phyloP scores from a whole-genome alignment of 1,140 invertebrate species.

The Drosophila nikananu region DNA sequence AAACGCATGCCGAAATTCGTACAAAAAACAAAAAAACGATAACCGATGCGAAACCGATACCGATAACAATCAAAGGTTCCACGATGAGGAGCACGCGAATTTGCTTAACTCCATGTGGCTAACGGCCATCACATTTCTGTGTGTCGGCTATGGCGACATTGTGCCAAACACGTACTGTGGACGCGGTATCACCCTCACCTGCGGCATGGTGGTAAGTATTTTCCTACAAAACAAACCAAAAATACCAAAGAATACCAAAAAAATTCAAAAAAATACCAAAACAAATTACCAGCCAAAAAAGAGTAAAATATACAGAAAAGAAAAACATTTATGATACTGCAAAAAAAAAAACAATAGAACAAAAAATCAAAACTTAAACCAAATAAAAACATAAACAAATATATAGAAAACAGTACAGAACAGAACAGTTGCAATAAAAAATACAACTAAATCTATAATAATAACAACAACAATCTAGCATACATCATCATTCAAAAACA shows the following conservation, averaged over 20 bases:
- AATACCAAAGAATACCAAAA: slow-evolving; percentile 24
- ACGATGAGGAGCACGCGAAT: slow-evolving; percentile 95
- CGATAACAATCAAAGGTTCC: slow-evolving; percentile 88
- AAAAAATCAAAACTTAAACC: slow-evolving; percentile 19
- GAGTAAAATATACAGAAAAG: slow-evolving; percentile 9
- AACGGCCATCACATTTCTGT: slow-evolving; percentile 95
- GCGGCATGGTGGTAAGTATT: slow-evolving; percentile 96
- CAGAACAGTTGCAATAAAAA: slow-evolving; percentile 48
- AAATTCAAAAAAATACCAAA: slow-evolving; percentile 15
- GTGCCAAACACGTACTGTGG: slow-evolving; percentile 98
- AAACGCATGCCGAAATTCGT: slow-evolving; percentile 26
- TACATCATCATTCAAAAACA: slow-evolving; percentile 44
- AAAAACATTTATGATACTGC: slow-evolving; percentile 51
- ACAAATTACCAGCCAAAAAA: slow-evolving; percentile 23
- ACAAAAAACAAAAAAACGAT: slow-evolving; percentile 10
- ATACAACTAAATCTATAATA: slow-evolving; percentile 11
- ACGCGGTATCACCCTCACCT: slow-evolving; percentile 94
- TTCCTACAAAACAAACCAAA: slow-evolving; percentile 60
- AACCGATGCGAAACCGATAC: slow-evolving; percentile 19
- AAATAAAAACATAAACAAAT: slow-evolving; percentile 27
- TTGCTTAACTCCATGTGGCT: slow-evolving; percentile 97
- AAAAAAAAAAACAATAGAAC: slow-evolving; percentile 35
- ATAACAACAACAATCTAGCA: slow-evolving; percentile 49
- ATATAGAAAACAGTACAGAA: slow-evolving; percentile 37
- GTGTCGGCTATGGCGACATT: slow-evolving; percentile 94